A percentile compares a stretch with the other conserved stretches of the same genome.
Conservation (phyloP, 2,113 vertebrate genomes). For the Heloderma charlesbogerti region DNA sequence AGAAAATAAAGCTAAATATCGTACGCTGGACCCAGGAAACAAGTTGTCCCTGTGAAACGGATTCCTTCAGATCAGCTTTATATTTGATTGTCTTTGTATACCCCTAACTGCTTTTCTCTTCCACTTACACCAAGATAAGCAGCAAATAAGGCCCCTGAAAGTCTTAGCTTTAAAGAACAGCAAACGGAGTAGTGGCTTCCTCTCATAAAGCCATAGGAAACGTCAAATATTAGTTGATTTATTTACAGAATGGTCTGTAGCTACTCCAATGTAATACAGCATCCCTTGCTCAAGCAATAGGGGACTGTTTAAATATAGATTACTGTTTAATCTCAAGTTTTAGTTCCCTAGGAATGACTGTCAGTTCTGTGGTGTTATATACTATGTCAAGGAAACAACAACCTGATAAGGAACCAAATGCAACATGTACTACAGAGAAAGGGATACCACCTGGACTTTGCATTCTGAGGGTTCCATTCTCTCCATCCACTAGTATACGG, state of each 20-base stretch:
- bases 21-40: not conserved
- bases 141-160: not conserved
- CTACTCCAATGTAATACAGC: not conserved
- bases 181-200: not conserved
- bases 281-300: not conserved
- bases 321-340: not conserved
- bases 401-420: not conserved
- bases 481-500: too few species aligned
- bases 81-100: not conserved
- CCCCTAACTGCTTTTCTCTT: not conserved
- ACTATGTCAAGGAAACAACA: not conserved
- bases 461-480: too few species aligned
- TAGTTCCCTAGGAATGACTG: not conserved
- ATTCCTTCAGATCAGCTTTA: not conserved
- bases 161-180: not conserved
- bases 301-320: not conserved
- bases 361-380: too few species aligned
- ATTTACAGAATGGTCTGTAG: not conserved
- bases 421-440: not conserved
- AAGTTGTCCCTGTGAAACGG: not conserved
- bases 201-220: not conserved
- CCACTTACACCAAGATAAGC: not conserved
- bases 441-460: not conserved
- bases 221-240: not conserved
- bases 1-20: not conserved